Percentiles rank a stretch among this genome's conserved stretches.
Conservation (phyloP, 2,113 vertebrate genomes). For the Xiphias gladius region DNA sequence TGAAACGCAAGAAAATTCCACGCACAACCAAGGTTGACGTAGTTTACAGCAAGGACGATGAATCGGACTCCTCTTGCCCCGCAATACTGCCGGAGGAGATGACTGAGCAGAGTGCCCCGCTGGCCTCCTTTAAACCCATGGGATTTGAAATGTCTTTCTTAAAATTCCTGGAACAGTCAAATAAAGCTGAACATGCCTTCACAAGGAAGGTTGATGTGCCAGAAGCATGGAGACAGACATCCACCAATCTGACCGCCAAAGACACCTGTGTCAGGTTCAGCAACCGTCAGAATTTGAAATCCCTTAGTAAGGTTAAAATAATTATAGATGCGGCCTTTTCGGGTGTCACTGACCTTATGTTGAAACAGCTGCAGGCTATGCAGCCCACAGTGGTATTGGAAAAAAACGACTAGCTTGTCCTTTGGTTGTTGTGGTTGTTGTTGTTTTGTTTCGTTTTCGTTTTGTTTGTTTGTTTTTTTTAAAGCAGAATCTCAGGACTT, state of each 20-base stretch:
- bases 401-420: conserved; percentile 65
- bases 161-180: conserved; percentile 95
- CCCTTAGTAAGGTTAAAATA: conserved; percentile 89
- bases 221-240: conserved; percentile 54
- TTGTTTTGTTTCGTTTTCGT: background rate
- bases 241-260: conserved; percentile 54
- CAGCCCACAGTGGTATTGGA: conserved; percentile 89
- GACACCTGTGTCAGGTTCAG: conserved; percentile 89
- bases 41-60: conserved; percentile 65
- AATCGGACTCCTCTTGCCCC: conserved; percentile 82
- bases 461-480: conserved; percentile 5
- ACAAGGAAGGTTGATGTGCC: conserved; percentile 77
- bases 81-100: conserved; percentile 79
- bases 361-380: conserved; percentile 97
- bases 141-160: conserved; percentile 97
- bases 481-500: conserved; percentile 85
- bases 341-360: conserved; percentile 83
- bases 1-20: conserved; percentile 72
- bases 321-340: conserved; percentile 88
- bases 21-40: conserved; percentile 57
- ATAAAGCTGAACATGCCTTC: conserved; percentile 86
- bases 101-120: conserved; percentile 84
- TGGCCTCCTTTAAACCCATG: conserved; percentile 96
- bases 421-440: background rate
- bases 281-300: conserved; percentile 89